A percentile compares a stretch with the other conserved stretches of the same genome.
phyloP scores from a whole-genome alignment of 2,888 invertebrate species.

The Pecten maximus region DNA sequence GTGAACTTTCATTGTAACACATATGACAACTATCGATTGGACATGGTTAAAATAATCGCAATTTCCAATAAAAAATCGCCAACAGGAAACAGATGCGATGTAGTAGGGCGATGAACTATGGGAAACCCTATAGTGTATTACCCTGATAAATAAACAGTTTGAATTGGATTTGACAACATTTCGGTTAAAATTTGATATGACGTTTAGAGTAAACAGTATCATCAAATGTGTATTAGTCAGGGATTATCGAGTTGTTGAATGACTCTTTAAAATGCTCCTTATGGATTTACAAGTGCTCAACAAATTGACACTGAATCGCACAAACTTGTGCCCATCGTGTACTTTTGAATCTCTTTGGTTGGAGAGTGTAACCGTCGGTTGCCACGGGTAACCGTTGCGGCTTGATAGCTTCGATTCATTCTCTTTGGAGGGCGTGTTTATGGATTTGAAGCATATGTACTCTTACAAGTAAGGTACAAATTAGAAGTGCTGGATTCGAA shows the following conservation, averaged over 20 bases:
- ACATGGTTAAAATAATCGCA: no score
- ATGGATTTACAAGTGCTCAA: not conserved
- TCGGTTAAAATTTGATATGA: not conserved
- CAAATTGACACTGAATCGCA: not conserved
- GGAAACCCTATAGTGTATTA: no score
- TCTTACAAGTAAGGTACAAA: no score
- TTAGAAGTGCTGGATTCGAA: no score
- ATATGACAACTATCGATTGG: no score
- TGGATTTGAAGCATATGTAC: not conserved
- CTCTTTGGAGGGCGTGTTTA: not conserved
- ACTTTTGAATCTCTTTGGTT: not conserved
- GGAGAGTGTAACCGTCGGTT: not conserved
- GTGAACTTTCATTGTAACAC: no score
- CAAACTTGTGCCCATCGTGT: not conserved
- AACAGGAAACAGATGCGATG: no score
- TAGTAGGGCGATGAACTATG: no score
- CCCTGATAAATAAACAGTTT: not conserved
- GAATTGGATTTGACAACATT: not conserved
- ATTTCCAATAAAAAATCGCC: no score
- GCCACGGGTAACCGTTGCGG: not conserved
- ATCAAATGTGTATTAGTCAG: not conserved
- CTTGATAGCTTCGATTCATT: not conserved
- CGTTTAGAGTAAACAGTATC: not conserved
- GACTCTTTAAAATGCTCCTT: constrained; percentile 4
- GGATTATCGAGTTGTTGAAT: not conserved